A percentile compares a stretch with the other conserved stretches of the same genome.
Evolutionary conservation across 2,888 invertebrate species (phyloP).

Genomic region (Dryocosmus kuriphilus): DNA sequence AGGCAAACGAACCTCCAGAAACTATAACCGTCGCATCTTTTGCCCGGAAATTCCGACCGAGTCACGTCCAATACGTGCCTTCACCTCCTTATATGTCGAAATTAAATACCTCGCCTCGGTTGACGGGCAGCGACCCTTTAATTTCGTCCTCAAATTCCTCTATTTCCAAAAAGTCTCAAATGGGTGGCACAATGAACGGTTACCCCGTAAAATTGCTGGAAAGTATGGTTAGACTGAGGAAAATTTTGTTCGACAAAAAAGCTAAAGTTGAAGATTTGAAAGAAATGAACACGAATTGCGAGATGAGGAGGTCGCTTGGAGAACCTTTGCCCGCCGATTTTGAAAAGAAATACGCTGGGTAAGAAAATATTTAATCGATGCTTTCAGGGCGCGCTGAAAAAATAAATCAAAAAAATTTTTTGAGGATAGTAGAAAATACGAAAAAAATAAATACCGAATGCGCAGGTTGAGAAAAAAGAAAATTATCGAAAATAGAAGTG

Average conservation of each 20-base stretch:
- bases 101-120: slow-evolving; percentile 69
- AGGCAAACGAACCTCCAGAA: slow-evolving; percentile 93
- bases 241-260: slow-evolving; percentile 90
- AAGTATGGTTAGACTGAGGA: slow-evolving; percentile 91
- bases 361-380: slow-evolving; percentile 65
- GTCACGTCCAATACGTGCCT: slow-evolving; percentile 80
- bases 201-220: slow-evolving; percentile 92
- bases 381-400: no score
- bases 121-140: slow-evolving; percentile 84
- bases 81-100: slow-evolving; percentile 74
- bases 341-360: slow-evolving; percentile 92
- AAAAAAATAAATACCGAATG: no score
- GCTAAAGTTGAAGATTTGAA: slow-evolving; percentile 88
- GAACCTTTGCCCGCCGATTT: slow-evolving; percentile 91
- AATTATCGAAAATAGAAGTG: no score
- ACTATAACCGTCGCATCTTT: slow-evolving; percentile 92
- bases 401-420: no score
- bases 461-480: no score
- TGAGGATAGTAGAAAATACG: no score
- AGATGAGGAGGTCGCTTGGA: slow-evolving; percentile 90
- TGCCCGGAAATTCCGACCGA: slow-evolving; percentile 88
- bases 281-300: slow-evolving; percentile 94
- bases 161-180: slow-evolving; percentile 72
- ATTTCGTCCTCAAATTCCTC: slow-evolving; percentile 77
- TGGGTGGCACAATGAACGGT: slow-evolving; percentile 84